Evolutionary conservation across 1,140 invertebrate genomes (phyloP).

Genomic region (Littorina saxatilis): DNA sequence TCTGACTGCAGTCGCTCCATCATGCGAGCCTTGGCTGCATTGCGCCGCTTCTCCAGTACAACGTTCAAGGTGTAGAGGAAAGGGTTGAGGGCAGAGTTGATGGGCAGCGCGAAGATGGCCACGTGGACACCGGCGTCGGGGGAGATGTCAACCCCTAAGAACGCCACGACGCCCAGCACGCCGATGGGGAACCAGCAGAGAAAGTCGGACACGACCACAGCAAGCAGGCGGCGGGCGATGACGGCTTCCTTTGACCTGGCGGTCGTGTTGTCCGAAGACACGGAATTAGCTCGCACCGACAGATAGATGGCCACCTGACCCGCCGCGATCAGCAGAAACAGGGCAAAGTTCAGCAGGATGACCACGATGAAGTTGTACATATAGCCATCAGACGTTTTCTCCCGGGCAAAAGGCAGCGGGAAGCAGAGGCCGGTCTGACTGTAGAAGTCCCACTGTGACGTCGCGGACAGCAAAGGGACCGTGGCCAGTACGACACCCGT

Average conservation of each 20-base stretch:
- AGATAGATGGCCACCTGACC: conserved; percentile 48
- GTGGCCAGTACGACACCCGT: background rate
- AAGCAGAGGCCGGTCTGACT: conserved; percentile 2
- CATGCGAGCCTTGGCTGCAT: too few species aligned
- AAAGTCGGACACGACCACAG: too few species aligned
- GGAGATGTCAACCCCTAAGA: too few species aligned
- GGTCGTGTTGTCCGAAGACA: background rate
- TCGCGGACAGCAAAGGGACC: background rate
- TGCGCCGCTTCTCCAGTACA: too few species aligned
- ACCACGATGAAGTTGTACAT: conserved; percentile 36
- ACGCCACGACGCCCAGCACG: too few species aligned
- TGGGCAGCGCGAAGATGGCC: too few species aligned
- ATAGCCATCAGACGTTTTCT: background rate
- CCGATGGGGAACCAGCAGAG: too few species aligned
- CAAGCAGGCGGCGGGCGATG: too few species aligned
- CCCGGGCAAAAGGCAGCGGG: background rate
- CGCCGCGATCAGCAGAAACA: conserved; percentile 32
- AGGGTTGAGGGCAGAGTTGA: too few species aligned
- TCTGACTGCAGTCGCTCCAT: too few species aligned
- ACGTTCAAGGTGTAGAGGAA: too few species aligned
- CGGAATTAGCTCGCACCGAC: conserved; percentile 6
- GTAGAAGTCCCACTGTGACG: conserved; percentile 3
- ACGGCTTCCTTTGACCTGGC: conserved; percentile 6
- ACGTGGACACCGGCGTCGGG: too few species aligned
- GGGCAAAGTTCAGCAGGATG: conserved; percentile 38